Evolutionary conservation across 2,888 invertebrate genomes (phyloP), one percentile per base, ranked within the genome.

Genomic region (Noctua janthina): DNA sequence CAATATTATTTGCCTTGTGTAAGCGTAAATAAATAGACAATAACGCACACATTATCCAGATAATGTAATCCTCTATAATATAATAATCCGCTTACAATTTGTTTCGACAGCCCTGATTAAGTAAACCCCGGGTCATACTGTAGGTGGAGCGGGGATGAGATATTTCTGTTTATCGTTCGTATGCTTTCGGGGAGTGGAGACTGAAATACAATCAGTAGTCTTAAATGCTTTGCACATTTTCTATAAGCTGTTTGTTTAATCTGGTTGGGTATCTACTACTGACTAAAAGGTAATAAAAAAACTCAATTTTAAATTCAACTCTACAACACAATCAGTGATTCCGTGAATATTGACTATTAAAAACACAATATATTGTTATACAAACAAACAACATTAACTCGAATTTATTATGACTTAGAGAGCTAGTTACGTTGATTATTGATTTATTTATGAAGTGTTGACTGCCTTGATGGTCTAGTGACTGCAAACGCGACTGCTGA

Each of bases 21-120:
- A 78, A 81, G 76, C 80, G 62, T 71, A 89, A 82, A 80, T 86
- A 87, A 83, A 83, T 80, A 83, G 29, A 71, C 74, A 88, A 78
- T 79, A 81, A 66, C 79, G 62, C 43, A 79, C 35, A 74, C n/a
- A 79, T 87, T 78, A 80, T 11, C 74, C 23, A 66, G 56, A 72
- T 83, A 83, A 82, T 87, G 82, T 87, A 75, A 84, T 89, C 83
- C 74, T 29, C 43, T 82, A 77, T 74, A 84, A 80, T 82, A 77
- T 74, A 84, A 80, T 88, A 89, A 88, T 81, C 90, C 74, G 76
- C 82, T 84, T 80, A 83, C 62, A 79, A 59, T 83, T 80, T 79
- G 78, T 85, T 88, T 77, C 72, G 59, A 76, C 80, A 78, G 23
- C 79, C 80, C 77, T 74, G 78, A 83, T 88, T 83, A 86, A 67